Evolutionary conservation across 2,113 vertebrate species (phyloP), one percentile per base, ranked within the genome.

Genomic region (Microtus ochrogaster): DNA sequence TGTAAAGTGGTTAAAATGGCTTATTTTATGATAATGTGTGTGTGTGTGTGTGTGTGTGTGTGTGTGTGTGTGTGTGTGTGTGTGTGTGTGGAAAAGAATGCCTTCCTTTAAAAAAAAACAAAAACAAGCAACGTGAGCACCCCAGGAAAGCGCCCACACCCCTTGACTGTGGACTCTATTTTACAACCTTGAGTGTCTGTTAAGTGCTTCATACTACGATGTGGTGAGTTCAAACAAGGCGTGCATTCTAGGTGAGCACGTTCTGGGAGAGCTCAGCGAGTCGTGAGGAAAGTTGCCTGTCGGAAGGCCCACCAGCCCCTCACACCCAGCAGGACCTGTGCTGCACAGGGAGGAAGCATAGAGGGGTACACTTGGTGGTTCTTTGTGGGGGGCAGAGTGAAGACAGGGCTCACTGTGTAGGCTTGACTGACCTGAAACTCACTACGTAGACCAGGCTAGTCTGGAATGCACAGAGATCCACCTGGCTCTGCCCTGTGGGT

Each of bases 181-280:
- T 92, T 95, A 89, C 39, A 92, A 30, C 47, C 68, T 92, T 79
- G 14, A 47, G 73, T 83, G 36, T 92, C 68, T 85, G 68, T 83
- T 92, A 91, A 78, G 30, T 47, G 63, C 65, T 52, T 6, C 33
- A 39, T 21, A 30, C 39, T 58, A 4, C 68, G 73, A 74, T 58
- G 14, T 28, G 9, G 1, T 82, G 41, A 79, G n/a, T 92, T 94
- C 84, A 47, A 47, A 61, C 41, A 79, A 76, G 58, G 81, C 4
- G 41, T 9, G 4, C 4, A 0, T 89, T 65, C 52, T 73, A 30
- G 39, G 70, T 47, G 33, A 33, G 16, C 6, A 7, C 26, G 30
- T 22, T 3, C 82, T 79, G 78, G 58, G 2, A 78, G 49, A 63
- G n/a, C 30, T 36, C 81, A 33, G 21, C 8, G 13, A 86, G 8